Evolutionary conservation across 2,888 invertebrate species (phyloP), one percentile per base, ranked within the genome.

Genomic region (Morinoia aosen): DNA sequence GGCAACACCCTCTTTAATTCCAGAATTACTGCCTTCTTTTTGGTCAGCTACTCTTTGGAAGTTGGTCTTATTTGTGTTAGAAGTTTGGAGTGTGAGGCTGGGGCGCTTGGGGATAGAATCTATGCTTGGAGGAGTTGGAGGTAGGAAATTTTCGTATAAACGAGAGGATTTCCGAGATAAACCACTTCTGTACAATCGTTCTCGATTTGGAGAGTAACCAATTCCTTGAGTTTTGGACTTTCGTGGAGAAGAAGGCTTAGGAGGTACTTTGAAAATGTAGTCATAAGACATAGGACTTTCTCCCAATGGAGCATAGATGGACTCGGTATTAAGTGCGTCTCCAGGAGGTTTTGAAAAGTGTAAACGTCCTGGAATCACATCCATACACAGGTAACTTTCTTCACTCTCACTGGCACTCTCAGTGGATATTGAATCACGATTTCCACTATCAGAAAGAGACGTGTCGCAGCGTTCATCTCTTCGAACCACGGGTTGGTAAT

Each of bases 191-290:
- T 90, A 16, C 40, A 90, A 48, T 48, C 90, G 40, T 16, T 39
- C 48, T 90, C 90, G 40, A 48, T 90, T 90, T 48, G 90, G 90
- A 48, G 90, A 90, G 40, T 90, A 90, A 90, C 90, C 33, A 76
- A 76, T 76, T 33, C 76, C 76, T 33, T 8, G 76, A 76, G 76
- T 76, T 76, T 76, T 76, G 8, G 76, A 76, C 25, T 33, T 76
- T 33, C 76, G 19, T 25, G 76, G 76, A 76, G 76, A 76, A 25
- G 76, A 76, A 25, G 76, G 76, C 33, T 76, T 76, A 1, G 76
- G 76, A 76, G 76, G 10, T 25, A 16, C 76, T 33, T 76, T 76
- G 76, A 76, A 76, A 76, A 76, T 76, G 76, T 33, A 33, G 33
- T 19, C 76, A 33, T 25, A 76, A 76, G 76, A 76, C 76, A 76